A percentile compares a stretch with the other conserved stretches of the same genome.
phyloP scores from a whole-genome alignment of 1,140 invertebrate genomes.

The Drosophila pseudoananassae region DNA sequence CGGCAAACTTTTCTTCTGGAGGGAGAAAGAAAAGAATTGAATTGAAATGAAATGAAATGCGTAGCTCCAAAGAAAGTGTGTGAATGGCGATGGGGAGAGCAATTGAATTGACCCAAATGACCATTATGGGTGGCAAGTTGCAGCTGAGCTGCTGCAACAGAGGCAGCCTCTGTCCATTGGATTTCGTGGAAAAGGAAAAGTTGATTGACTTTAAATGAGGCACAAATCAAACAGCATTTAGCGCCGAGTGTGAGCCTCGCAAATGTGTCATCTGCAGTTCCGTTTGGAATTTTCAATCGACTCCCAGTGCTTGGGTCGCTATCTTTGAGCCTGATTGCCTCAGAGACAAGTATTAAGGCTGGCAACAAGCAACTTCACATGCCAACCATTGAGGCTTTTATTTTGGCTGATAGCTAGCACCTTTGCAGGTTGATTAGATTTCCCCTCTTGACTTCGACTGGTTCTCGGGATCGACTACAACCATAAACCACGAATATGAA shows the following conservation, averaged over 20 bases:
- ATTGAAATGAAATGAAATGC: constrained; percentile 42
- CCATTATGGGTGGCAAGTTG: constrained; percentile 58
- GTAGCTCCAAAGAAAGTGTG: constrained; percentile 64
- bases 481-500: constrained; percentile 13
- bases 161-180: constrained; percentile 40
- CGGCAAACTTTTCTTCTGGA: constrained; percentile 37
- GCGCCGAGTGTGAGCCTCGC: constrained; percentile 20
- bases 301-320: not conserved
- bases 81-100: constrained; percentile 34
- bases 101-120: constrained; percentile 80
- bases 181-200: constrained; percentile 76
- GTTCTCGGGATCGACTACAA: no score
- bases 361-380: constrained; percentile 5
- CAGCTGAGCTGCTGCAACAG: constrained; percentile 7
- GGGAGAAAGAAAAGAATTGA: constrained; percentile 33
- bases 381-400: constrained; percentile 35
- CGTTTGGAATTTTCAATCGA: constrained; percentile 39
- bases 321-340: no score
- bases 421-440: constrained; percentile 35
- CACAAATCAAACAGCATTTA: constrained; percentile 50
- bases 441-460: no score
- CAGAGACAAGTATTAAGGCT: not conserved
- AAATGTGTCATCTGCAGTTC: constrained; percentile 63
- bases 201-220: constrained; percentile 76
- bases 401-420: constrained; percentile 12